These are phyloP conservation scores for Apamea anceps DNA, from an alignment of 2,888 invertebrate species.

Conservation along the genomic window DNA sequence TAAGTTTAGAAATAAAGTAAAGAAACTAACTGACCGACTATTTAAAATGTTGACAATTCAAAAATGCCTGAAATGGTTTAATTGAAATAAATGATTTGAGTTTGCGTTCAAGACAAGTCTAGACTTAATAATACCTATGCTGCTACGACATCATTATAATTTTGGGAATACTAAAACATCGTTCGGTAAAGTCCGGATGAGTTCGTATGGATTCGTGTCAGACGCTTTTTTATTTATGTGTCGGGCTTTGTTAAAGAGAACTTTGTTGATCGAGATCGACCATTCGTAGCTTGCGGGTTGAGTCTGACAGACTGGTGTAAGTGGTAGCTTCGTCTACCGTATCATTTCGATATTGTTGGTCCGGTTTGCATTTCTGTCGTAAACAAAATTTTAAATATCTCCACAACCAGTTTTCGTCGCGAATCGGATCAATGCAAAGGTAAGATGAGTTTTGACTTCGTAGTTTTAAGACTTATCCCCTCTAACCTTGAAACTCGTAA, in stretches of 20 bases:
- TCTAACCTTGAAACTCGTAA: constrained; percentile 33
- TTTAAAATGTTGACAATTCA: no score
- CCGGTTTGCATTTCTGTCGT: constrained; percentile 48
- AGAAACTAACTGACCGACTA: no score
- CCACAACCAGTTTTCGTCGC: constrained; percentile 48
- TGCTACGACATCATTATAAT: constrained; percentile 42
- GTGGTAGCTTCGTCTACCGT: constrained; percentile 7
- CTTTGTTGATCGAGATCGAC: constrained; percentile 45
- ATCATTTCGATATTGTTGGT: constrained; percentile 31
- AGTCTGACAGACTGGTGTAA: constrained; percentile 19
- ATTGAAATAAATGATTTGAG: no score
- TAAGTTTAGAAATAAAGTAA: no score
- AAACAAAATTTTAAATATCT: constrained; percentile 35
- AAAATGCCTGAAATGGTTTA: no score
- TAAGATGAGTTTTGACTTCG: constrained; percentile 39
- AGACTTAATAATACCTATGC: neutral
- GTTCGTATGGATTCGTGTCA: constrained; percentile 40
- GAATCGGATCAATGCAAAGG: constrained; percentile 40
- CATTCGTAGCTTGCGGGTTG: constrained; percentile 46
- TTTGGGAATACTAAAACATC: constrained; percentile 15
- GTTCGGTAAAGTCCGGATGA: constrained; percentile 49
- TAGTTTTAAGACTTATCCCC: neutral
- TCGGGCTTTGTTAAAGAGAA: constrained; percentile 34
- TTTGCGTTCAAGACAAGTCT: no score
- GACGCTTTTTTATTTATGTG: constrained; percentile 42